Evolutionary conservation across 2,113 vertebrate genomes (phyloP).

Genomic region (Colossoma macropomum): DNA sequence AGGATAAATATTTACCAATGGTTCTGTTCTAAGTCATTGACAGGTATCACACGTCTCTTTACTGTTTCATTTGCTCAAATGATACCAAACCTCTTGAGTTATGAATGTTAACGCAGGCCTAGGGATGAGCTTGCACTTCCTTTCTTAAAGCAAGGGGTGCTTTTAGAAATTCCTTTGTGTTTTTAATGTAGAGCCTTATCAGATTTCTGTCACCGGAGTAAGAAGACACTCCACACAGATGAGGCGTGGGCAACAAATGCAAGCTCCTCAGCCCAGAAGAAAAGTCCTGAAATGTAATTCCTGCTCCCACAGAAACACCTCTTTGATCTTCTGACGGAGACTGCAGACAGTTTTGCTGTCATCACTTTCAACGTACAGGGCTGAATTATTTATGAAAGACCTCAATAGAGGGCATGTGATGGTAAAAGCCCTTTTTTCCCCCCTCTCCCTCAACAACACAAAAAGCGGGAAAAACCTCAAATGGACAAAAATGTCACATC

Average conservation of each 20-base stretch:
- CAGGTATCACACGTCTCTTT: constrained; percentile 23
- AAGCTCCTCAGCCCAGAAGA: constrained; percentile 63
- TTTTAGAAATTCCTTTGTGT: constrained; percentile 7
- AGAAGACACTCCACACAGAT: constrained; percentile 44
- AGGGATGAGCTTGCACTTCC: constrained; percentile 5
- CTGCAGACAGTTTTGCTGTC: constrained; percentile 81
- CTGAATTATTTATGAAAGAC: constrained; percentile 85
- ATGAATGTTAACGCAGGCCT: constrained; percentile 3
- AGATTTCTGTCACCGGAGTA: constrained; percentile 42
- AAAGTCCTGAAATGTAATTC: constrained; percentile 77
- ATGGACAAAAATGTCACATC: constrained; percentile 73
- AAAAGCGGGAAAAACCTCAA: constrained; percentile 70
- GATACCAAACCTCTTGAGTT: background rate
- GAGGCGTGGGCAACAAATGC: constrained; percentile 51
- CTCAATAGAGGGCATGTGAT: constrained; percentile 76
- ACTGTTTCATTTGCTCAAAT: constrained; percentile 41
- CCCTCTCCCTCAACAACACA: constrained; percentile 68
- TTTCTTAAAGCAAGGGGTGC: constrained; percentile 23
- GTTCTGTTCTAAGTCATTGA: constrained; percentile 3
- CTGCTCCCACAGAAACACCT: constrained; percentile 78
- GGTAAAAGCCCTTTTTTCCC: constrained; percentile 73
- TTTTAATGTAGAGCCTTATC: constrained; percentile 49
- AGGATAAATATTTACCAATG: background rate
- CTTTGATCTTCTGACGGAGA: constrained; percentile 81
- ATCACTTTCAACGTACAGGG: constrained; percentile 79